Percentiles rank a stretch among this genome's conserved stretches.
Evolutionary conservation across 1,140 invertebrate genomes (phyloP).

Genomic region (Kradibia gibbosae): DNA sequence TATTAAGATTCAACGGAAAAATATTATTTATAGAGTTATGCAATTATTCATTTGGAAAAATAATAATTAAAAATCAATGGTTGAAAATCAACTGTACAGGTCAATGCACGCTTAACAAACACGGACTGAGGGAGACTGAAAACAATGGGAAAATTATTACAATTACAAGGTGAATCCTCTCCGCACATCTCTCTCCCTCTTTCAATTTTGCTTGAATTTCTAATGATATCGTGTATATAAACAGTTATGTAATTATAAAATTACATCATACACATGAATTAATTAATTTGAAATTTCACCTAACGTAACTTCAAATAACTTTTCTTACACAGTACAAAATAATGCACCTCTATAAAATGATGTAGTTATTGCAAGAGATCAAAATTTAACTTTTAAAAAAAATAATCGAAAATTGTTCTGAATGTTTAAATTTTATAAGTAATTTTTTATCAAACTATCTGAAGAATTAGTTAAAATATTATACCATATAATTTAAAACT

Average conservation of each 20-base stretch:
- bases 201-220: not conserved
- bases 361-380: not conserved
- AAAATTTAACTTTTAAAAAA: no score
- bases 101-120: slow-evolving; percentile 15
- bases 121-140: not conserved
- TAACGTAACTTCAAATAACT: not conserved
- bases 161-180: slow-evolving; percentile 17
- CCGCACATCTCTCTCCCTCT: not conserved
- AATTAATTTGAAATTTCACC: slow-evolving; percentile 7
- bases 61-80: slow-evolving; percentile 45
- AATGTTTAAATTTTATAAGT: no score
- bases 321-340: not conserved
- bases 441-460: no score
- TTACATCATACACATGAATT: not conserved
- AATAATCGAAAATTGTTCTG: no score
- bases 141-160: slow-evolving; percentile 35
- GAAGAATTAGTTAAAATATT: no score
- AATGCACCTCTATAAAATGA: not conserved
- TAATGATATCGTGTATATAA: not conserved
- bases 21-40: not conserved
- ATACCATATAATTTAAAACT: no score
- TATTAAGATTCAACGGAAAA: slow-evolving; percentile 16
- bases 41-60: slow-evolving; percentile 12
- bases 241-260: slow-evolving; percentile 9
- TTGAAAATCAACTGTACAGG: no score